A percentile compares a stretch with the other conserved stretches of the same genome.
Evolutionary conservation across 1,140 invertebrate species (phyloP).

Genomic region (Lepidostoma basale): DNA sequence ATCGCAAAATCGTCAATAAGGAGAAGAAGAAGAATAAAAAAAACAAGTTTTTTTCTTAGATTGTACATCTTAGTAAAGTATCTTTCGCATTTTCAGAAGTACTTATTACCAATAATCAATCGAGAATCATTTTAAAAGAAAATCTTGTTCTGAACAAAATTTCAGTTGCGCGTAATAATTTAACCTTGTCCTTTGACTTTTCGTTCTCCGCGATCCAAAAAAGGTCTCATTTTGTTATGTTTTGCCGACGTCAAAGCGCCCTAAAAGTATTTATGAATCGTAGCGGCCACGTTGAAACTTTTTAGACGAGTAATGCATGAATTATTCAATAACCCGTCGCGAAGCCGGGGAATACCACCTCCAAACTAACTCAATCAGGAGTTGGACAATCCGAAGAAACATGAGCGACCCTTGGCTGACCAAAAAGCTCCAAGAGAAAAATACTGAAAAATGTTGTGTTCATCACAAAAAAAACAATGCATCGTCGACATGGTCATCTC

Average conservation of each 20-base stretch:
- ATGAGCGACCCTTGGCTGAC: not conserved
- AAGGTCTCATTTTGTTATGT: not conserved
- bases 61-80: no score
- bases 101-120: no score
- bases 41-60: no score
- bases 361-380: constrained; percentile 24
- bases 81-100: no score
- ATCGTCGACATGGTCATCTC: no score
- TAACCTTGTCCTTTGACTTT: not conserved
- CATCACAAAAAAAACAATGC: no score
- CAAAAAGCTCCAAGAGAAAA: not conserved
- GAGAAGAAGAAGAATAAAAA: no score
- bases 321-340: constrained; percentile 16
- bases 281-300: not conserved
- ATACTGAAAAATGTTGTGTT: not conserved
- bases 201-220: not conserved
- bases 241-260: not conserved
- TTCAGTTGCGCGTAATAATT: no score
- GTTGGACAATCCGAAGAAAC: constrained; percentile 7
- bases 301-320: constrained; percentile 8
- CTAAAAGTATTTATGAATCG: constrained; percentile 17
- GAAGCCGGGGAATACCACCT: constrained; percentile 4
- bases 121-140: no score
- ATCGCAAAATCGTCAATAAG: no score
- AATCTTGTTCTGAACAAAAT: no score